Evolutionary conservation across 2,797 vertebrate species (phyloP).

Genomic region (Myripristis murdjan): DNA sequence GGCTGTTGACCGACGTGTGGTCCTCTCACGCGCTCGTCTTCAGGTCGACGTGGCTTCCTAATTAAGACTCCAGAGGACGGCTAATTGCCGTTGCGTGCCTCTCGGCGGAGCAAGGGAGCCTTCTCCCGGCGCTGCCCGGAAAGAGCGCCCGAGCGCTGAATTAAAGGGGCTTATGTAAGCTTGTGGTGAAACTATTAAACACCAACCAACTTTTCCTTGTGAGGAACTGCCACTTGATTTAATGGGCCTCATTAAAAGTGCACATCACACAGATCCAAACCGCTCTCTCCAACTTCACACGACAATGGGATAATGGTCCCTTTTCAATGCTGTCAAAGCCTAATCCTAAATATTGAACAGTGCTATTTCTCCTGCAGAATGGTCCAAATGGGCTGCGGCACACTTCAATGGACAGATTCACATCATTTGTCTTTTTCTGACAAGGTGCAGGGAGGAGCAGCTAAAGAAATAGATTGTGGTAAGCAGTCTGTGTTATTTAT

Average conservation of each 20-base stretch:
- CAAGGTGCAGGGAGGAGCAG: constrained; percentile 66
- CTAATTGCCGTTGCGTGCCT: constrained; percentile 88
- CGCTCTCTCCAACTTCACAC: constrained; percentile 70
- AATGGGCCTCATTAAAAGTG: constrained; percentile 89
- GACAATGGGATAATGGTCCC: constrained; percentile 77
- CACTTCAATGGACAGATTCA: constrained; percentile 70
- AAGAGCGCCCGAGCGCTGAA: constrained; percentile 76
- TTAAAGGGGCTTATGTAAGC: constrained; percentile 87
- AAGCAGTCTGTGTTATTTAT: constrained; percentile 58
- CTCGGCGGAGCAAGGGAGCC: constrained; percentile 79
- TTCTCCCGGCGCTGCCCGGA: constrained; percentile 83
- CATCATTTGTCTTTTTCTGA: constrained; percentile 77
- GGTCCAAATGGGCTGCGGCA: constrained; percentile 55
- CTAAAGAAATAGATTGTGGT: constrained; percentile 52
- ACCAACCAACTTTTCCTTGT: constrained; percentile 83
- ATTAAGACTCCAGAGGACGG: constrained; percentile 89
- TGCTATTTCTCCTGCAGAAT: constrained; percentile 50
- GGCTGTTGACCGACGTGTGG: constrained; percentile 86
- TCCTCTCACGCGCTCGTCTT: constrained; percentile 81
- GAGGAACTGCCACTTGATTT: constrained; percentile 87
- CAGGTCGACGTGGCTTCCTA: constrained; percentile 86
- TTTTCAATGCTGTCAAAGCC: constrained; percentile 71
- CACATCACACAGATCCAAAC: constrained; percentile 83
- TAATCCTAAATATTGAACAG: constrained; percentile 75
- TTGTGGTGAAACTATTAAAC: constrained; percentile 87